Evolutionary conservation across 2,888 invertebrate genomes (phyloP), one percentile per base, ranked within the genome.

Genomic region (Caenorhabditis zanzibari): DNA sequence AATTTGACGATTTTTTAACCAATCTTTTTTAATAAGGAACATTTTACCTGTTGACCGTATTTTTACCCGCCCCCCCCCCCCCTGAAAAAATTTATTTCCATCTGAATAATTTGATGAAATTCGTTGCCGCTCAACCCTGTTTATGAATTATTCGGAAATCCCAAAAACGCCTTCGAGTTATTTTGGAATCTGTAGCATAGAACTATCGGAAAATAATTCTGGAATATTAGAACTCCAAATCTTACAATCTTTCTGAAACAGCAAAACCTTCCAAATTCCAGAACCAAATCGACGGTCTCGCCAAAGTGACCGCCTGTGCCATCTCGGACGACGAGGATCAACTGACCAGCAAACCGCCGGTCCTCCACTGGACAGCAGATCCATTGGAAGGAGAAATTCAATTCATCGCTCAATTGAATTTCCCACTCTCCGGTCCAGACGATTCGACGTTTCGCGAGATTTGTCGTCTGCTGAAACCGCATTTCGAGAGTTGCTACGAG

Each of bases 341-440:
- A 35, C 24, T 79, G 16, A 73, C 82, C 5, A 74, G 52, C 38
- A 83, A 83, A n/a, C 82, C 82, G 5, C 82, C 82, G 9, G 82
- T 87, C 10, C 82, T 87, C 24, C 86, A 87, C 61, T 87, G 86
- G 86, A 85, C 86, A 10, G 58, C 82, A 4, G 83, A 84, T 44
- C 86, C 86, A 16, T 64, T 87, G 32, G 86, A 87, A 41, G 86
- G 85, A 12, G 86, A 87, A 54, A 74, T 85, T n/a, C 86, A 87
- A 54, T 82, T 87, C 44, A 85, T 87, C 54, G 79, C 81, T 26
- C 86, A 85, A n/a, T 26, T 87, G 16, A 80, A 73, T 16, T 85
- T 87, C 38, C 74, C 82, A 16, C 75, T 87, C 22, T 71, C 75
- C 49, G 86, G 86, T 24, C 86, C 85, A 19, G 85, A 87, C 61